Evolutionary conservation across 2,888 invertebrate species (phyloP).

Genomic region (Xanthorhoe spadicearia): DNA sequence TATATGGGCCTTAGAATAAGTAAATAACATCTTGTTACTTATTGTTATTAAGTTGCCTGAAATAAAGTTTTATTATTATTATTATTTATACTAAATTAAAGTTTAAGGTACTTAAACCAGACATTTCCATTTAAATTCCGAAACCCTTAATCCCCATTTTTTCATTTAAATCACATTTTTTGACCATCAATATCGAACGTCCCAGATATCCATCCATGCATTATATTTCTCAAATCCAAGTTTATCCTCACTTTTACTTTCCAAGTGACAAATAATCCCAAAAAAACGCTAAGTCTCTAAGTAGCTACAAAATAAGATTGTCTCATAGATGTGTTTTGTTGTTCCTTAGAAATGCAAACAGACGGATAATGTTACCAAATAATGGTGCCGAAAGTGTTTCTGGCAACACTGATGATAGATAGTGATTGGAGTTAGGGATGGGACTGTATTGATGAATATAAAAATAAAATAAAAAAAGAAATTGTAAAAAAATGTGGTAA

Average conservation of each 20-base stretch:
- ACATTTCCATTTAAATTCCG: background rate
- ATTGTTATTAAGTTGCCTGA: no score
- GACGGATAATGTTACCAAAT: conserved; percentile 62
- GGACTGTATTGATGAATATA: conserved; percentile 16
- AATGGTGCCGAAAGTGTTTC: conserved; percentile 67
- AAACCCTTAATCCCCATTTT: background rate
- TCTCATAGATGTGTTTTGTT: conserved; percentile 42
- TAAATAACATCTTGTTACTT: no score
- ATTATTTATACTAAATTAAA: no score
- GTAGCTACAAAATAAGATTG: conserved; percentile 27
- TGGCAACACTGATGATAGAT: conserved; percentile 61
- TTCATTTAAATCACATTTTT: background rate
- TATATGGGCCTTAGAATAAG: no score
- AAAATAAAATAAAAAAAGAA: no score
- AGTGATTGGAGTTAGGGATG: conserved; percentile 37
- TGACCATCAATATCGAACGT: conserved; percentile 5
- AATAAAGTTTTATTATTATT: no score
- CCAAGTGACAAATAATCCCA: conserved; percentile 41
- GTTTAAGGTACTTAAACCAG: background rate
- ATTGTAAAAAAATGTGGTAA: no score
- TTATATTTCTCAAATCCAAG: conserved; percentile 23
- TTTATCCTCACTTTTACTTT: conserved; percentile 26
- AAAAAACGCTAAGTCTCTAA: conserved; percentile 41
- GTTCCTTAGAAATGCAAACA: conserved; percentile 49
- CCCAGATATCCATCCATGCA: conserved; percentile 32